Evolutionary conservation across 2,888 invertebrate species (phyloP).

Genomic region (Phania funesta): DNA sequence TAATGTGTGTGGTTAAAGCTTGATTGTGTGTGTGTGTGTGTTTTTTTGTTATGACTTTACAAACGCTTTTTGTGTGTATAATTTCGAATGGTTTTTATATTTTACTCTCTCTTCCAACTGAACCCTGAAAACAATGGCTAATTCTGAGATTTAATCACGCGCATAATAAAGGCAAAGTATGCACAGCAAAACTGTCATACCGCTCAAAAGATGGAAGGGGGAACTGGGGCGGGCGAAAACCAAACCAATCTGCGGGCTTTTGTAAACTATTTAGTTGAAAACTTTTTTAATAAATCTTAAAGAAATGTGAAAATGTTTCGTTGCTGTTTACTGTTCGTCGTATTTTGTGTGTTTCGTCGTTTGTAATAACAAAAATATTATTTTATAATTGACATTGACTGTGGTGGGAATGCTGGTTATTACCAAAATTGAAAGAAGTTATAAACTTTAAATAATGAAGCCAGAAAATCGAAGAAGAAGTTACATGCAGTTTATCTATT

Average conservation of each 20-base stretch:
- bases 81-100: neutral
- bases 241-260: constrained; percentile 4
- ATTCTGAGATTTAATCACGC: constrained; percentile 66
- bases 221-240: too few relatives aligned
- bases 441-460: constrained; percentile 40
- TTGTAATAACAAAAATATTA: constrained; percentile 62
- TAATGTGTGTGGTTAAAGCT: neutral
- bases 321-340: neutral
- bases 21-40: neutral
- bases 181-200: constrained; percentile 42
- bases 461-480: neutral
- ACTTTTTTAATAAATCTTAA: constrained; percentile 37
- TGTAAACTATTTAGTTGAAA: constrained; percentile 14
- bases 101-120: constrained; percentile 4
- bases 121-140: constrained; percentile 62
- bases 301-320: constrained; percentile 24
- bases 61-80: constrained; percentile 12
- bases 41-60: neutral
- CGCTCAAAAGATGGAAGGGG: constrained; percentile 16
- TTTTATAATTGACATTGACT: constrained; percentile 66
- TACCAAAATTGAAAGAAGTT: constrained; percentile 58
- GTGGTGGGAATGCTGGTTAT: constrained; percentile 66
- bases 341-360: constrained; percentile 2
- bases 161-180: constrained; percentile 56
- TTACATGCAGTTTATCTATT: neutral